These are phyloP conservation scores for Panzeria rudis DNA, from an alignment of 2,888 invertebrate species.

Conservation along the genomic window DNA sequence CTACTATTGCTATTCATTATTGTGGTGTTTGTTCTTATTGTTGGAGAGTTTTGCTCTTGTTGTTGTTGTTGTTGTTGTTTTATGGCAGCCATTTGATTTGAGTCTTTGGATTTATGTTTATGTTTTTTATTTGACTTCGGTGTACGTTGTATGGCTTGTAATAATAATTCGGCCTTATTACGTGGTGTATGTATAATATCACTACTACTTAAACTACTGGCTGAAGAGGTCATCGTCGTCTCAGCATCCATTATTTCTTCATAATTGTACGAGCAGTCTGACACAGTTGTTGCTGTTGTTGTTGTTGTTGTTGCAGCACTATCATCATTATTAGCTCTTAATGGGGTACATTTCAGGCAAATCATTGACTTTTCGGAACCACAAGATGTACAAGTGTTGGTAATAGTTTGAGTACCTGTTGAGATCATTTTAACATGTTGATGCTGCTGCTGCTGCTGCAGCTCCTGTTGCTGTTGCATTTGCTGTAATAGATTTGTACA, in stretches of 20 bases:
- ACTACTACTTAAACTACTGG: conserved; percentile 77
- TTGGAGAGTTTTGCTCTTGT: conserved; percentile 35
- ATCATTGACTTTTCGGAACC: conserved; percentile 82
- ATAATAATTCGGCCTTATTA: conserved; percentile 85
- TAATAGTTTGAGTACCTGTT: conserved; percentile 83
- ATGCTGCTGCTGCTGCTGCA: conserved; percentile 37
- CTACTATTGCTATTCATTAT: conserved; percentile 59
- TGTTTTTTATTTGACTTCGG: conserved; percentile 83
- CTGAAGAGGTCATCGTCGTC: conserved; percentile 71
- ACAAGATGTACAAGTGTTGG: conserved; percentile 75
- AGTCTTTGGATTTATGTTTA: conserved; percentile 72
- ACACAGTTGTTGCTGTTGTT: background rate
- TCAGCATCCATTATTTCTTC: conserved; percentile 74
- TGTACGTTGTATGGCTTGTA: conserved; percentile 86
- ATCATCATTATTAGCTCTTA: conserved; percentile 43
- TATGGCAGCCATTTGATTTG: conserved; percentile 59
- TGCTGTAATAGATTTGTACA: conserved; percentile 38
- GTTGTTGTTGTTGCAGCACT: conserved; percentile 43
- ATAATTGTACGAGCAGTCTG: conserved; percentile 42
- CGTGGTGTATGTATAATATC: conserved; percentile 80
- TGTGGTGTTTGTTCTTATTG: conserved; percentile 73
- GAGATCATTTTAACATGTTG: conserved; percentile 81
- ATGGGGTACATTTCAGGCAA: conserved; percentile 80
- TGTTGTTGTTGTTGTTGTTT: conserved; percentile 48
- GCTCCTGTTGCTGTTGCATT: conserved; percentile 26